A percentile compares a stretch with the other conserved stretches of the same genome.
phyloP scores from a whole-genome alignment of 35 echinoderm and acorn worm species.

The Amphiura filiformis region DNA sequence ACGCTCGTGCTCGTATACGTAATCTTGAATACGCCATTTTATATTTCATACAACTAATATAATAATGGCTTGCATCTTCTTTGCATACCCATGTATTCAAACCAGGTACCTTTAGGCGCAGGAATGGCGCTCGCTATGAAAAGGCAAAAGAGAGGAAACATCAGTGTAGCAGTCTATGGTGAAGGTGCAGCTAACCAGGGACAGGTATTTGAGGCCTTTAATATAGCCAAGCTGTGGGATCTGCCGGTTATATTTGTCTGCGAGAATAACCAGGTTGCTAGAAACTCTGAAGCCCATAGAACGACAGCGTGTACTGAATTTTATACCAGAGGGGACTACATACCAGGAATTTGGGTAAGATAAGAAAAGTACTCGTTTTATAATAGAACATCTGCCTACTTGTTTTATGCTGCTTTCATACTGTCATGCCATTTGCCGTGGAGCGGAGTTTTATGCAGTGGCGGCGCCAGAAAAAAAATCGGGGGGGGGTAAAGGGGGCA shows the following conservation, averaged over 20 bases:
- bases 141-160: slow-evolving; percentile 26
- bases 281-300: slow-evolving; percentile 79
- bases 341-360: slow-evolving; percentile 95
- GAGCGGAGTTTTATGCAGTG: too few species aligned
- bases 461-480: too few species aligned
- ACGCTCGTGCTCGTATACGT: too few species aligned
- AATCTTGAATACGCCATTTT: too few species aligned
- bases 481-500: too few species aligned
- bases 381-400: too few species aligned
- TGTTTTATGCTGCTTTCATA: too few species aligned
- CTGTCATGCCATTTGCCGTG: too few species aligned
- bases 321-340: slow-evolving; percentile 85
- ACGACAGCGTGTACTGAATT: slow-evolving; percentile 75
- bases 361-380: too few species aligned
- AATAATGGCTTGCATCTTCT: too few species aligned
- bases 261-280: slow-evolving; percentile 95
- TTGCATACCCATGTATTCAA: too few species aligned
- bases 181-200: slow-evolving; percentile 98
- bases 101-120: slow-evolving; percentile 90
- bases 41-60: too few species aligned
- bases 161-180: slow-evolving; percentile 79
- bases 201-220: slow-evolving; percentile 88
- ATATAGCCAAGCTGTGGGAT: slow-evolving; percentile 97
- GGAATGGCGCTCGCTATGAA: slow-evolving; percentile 85
- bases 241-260: slow-evolving; percentile 89